Conservation (phyloP, 2,888 invertebrate species). For the Melieria crassipennis region DNA sequence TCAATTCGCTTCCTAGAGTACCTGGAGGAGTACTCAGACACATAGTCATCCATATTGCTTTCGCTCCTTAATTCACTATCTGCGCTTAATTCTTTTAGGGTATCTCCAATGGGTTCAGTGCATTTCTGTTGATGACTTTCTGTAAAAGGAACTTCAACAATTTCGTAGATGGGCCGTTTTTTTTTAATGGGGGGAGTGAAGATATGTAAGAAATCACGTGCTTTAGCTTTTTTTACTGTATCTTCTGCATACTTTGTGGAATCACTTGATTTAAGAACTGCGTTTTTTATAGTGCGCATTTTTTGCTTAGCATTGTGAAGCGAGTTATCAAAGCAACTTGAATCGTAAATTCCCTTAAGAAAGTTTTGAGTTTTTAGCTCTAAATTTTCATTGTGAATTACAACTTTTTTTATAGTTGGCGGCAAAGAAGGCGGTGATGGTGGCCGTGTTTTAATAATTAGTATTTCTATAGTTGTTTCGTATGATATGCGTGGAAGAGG, state of each 20-base stretch:
- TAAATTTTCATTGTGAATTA: constrained; percentile 63
- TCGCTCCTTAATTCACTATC: constrained; percentile 57
- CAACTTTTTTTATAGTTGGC: constrained; percentile 60
- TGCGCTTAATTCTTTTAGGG: constrained; percentile 59
- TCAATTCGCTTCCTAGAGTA: constrained; percentile 69
- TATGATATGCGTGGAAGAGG: constrained; percentile 64
- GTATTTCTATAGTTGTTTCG: constrained; percentile 65
- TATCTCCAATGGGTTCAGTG: constrained; percentile 58
- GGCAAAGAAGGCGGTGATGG: constrained; percentile 62
- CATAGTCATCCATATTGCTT: constrained; percentile 61
- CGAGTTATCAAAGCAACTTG: constrained; percentile 59
- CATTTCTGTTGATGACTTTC: constrained; percentile 51
- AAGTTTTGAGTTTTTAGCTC: constrained; percentile 65
- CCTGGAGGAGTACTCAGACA: constrained; percentile 70
- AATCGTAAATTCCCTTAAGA: constrained; percentile 61
- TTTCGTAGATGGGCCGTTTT: constrained; percentile 63
- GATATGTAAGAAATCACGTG: constrained; percentile 65
- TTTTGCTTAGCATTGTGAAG: constrained; percentile 64
- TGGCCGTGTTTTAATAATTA: constrained; percentile 60
- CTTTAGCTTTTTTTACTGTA: constrained; percentile 65
- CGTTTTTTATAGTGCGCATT: constrained; percentile 63
- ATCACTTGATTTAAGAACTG: constrained; percentile 63
- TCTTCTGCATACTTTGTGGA: constrained; percentile 65
- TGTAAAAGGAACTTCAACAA: constrained; percentile 59
- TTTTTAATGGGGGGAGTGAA: constrained; percentile 62